These are phyloP conservation scores for Gymnodraco acuticeps DNA, from an alignment of 2,797 vertebrate species.

Conservation along the genomic window DNA sequence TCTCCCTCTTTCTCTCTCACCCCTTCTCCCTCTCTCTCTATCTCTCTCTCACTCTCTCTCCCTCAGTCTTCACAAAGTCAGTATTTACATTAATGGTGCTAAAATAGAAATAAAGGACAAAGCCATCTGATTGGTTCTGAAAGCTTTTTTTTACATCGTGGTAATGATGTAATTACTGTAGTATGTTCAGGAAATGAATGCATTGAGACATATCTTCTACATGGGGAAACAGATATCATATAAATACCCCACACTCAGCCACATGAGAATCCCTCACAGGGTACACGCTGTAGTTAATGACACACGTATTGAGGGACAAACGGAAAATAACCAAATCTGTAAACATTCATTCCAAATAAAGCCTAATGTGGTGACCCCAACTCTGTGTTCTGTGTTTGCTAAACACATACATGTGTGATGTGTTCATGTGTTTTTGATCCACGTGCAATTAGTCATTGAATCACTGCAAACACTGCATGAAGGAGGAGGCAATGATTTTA, in stretches of 20 bases:
- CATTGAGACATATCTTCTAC: constrained; percentile 28
- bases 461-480: not conserved
- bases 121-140: constrained; percentile 53
- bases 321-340: constrained; percentile 53
- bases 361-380: constrained; percentile 67
- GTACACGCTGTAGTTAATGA: not conserved
- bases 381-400: constrained; percentile 47
- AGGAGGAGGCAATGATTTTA: not conserved
- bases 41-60: constrained; percentile 3
- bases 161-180: constrained; percentile 60
- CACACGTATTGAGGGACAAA: constrained; percentile 23
- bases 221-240: constrained; percentile 7
- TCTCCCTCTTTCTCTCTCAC: not conserved
- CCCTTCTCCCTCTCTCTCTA: constrained; percentile 9
- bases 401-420: not conserved
- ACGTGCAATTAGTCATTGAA: constrained; percentile 7
- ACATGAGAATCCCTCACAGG: constrained; percentile 7
- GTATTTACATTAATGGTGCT: constrained; percentile 79
- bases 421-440: constrained; percentile 10
- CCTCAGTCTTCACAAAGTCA: constrained; percentile 41
- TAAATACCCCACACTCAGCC: not conserved
- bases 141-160: constrained; percentile 47
- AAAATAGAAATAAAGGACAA: constrained; percentile 58
- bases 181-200: constrained; percentile 55
- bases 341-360: constrained; percentile 76